These are phyloP conservation scores for Mya arenaria DNA, from an alignment of 1,140 invertebrate genomes.

Conservation along the genomic window DNA sequence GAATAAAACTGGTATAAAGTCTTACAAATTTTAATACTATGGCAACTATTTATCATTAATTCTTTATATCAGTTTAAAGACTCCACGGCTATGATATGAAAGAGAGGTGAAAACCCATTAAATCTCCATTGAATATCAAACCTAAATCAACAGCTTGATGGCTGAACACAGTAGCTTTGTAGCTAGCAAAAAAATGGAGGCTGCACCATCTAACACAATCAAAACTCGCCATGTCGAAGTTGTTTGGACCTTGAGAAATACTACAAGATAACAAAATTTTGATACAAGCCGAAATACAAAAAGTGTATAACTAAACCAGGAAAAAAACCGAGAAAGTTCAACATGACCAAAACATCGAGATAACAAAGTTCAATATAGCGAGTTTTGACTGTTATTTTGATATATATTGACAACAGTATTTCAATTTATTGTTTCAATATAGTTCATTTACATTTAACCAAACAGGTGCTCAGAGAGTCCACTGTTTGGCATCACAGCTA, in stretches of 20 bases:
- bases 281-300: not conserved
- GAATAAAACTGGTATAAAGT: not conserved
- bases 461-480: no score
- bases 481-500: no score
- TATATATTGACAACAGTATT: no score
- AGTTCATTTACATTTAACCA: no score
- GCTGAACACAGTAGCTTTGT: no score
- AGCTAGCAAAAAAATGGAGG: no score
- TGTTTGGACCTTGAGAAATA: not conserved
- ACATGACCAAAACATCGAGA: no score
- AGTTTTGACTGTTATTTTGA: no score
- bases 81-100: not conserved
- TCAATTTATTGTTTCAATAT: no score
- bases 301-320: not conserved
- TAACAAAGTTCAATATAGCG: no score
- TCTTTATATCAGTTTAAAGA: slow-evolving; percentile 1
- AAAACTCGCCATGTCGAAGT: not conserved
- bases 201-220: not conserved
- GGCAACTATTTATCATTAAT: slow-evolving; percentile 1
- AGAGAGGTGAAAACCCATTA: not conserved
- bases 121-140: not conserved
- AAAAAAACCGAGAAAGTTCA: not conserved
- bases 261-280: not conserved
- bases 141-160: no score
- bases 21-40: not conserved